Evolutionary conservation across 2,113 vertebrate genomes (phyloP), one percentile per base, ranked within the genome.

Genomic region (Megatriorchis doriae): DNA sequence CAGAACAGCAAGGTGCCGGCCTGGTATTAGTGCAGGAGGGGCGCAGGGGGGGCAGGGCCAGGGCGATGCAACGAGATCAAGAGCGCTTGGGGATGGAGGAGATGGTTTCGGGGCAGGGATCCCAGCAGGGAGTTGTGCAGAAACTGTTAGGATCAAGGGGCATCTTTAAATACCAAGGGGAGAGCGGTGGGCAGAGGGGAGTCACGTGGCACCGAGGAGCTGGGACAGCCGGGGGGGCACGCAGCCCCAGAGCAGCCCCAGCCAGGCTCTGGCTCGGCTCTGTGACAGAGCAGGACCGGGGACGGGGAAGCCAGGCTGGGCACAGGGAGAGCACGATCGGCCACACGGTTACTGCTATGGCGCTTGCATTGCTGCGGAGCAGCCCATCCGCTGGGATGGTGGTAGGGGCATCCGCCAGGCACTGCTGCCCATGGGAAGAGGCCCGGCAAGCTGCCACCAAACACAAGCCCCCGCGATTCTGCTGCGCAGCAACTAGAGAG

Each of bases 1-100:
- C 97, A 97, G 92, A 96, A 96, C 70, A 97, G 94, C 95, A 83
- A 97, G 90, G 95, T 94, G 96, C 96, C 65, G 25, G 90, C 83
- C 93, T 86, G 88, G 94, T 45, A 77, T 81, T 90, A 92, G 96
- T 94, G 95, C 92, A 93, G 96, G 86, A 56, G 56, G 77, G 55
- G 34, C 2, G 0, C 2, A 1, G 63, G 67, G 43, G 27, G n/a
- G n/a, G 7, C 7, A 3, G 93, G 90, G 42, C 36, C 21, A 6
- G 86, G 48, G 81, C 2, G 16, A 93, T 61, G 91, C 59, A 0
- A 90, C 23, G 7, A 90, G 90, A 38, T 77, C 91, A n/a, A 92
- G 93, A 87, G 75, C 20, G 7, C 67, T 45, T 6, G 47, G 83
- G 90, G 13, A 63, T 10, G 73, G 45, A 73, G 56, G 56, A 81